phyloP scores from a whole-genome alignment of 2,888 invertebrate genomes.

The Orthosia incerta region DNA sequence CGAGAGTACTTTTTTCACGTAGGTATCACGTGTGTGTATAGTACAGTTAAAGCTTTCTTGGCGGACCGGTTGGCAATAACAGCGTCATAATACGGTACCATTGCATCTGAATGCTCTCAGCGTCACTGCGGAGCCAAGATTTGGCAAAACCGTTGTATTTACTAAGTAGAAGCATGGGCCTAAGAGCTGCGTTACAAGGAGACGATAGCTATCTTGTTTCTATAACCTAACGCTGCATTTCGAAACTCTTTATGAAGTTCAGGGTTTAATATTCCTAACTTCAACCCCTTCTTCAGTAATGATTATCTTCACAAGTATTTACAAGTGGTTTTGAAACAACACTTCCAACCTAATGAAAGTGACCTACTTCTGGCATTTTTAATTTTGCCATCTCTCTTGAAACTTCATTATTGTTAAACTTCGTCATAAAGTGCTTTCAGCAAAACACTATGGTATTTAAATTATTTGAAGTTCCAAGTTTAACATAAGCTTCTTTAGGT shows the following conservation, averaged over 20 bases:
- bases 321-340: constrained; percentile 1
- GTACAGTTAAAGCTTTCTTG: constrained; percentile 34
- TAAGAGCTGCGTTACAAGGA: background rate
- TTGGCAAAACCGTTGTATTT: constrained; percentile 6
- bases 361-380: background rate
- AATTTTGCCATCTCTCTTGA: background rate
- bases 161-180: background rate
- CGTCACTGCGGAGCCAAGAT: background rate
- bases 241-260: background rate
- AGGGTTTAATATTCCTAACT: background rate
- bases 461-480: background rate
- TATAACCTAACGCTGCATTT: background rate
- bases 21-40: background rate
- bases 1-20: constrained; percentile 13
- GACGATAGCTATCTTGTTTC: background rate
- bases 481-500: background rate
- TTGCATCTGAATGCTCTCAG: background rate
- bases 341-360: constrained; percentile 3
- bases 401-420: constrained; percentile 6
- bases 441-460: background rate
- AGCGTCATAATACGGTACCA: constrained; percentile 46
- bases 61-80: constrained; percentile 36
- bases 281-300: background rate
- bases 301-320: constrained; percentile 6
- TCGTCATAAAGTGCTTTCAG: background rate